phyloP scores from a whole-genome alignment of 1,140 invertebrate species.

The Nylanderia fulva region DNA sequence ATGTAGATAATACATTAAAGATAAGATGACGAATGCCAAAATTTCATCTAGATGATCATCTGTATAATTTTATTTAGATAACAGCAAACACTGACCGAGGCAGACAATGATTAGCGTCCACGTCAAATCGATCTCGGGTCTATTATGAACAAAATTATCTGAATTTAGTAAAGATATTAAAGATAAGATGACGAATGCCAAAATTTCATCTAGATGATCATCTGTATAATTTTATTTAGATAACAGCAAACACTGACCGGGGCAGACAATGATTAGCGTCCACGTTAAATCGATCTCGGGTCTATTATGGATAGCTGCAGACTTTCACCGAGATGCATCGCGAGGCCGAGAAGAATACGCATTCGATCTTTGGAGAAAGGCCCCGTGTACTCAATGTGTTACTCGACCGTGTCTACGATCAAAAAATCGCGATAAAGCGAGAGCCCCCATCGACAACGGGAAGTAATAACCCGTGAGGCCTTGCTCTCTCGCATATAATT shows the following conservation, averaged over 20 bases:
- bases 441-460: slow-evolving; percentile 6
- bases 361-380: slow-evolving; percentile 52
- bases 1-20: too few species aligned
- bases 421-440: slow-evolving; percentile 52
- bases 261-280: slow-evolving; percentile 58
- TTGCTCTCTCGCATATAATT: not conserved
- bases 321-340: slow-evolving; percentile 55
- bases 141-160: slow-evolving; percentile 48
- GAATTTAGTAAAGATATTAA: too few species aligned
- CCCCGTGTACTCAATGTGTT: slow-evolving; percentile 31
- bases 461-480: slow-evolving; percentile 11
- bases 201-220: too few species aligned
- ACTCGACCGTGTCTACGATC: slow-evolving; percentile 38
- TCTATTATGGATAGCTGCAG: slow-evolving; percentile 36
- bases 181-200: too few species aligned
- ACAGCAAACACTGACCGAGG: too few species aligned
- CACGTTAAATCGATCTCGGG: slow-evolving; percentile 39
- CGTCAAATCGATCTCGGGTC: slow-evolving; percentile 41
- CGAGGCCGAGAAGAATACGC: slow-evolving; percentile 40
- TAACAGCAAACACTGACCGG: too few species aligned
- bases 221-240: too few species aligned
- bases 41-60: too few species aligned
- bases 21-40: too few species aligned
- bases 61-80: too few species aligned
- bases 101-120: slow-evolving; percentile 56